These are phyloP conservation scores for Coccyzus lansbergi DNA, from an alignment of 2,797 vertebrate genomes.

Conservation along the genomic window DNA sequence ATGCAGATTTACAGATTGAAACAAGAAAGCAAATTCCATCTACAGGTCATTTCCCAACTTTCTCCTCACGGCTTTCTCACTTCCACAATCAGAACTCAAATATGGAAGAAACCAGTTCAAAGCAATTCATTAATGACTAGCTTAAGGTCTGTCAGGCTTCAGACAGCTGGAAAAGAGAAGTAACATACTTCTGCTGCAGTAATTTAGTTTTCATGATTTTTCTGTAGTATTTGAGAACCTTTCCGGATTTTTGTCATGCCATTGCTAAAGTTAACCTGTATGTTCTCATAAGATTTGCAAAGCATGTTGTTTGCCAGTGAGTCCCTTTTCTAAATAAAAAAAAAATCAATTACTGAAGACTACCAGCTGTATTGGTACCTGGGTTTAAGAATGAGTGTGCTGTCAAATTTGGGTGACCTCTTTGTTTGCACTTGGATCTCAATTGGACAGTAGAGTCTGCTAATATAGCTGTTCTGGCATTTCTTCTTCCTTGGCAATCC, in stretches of 20 bases:
- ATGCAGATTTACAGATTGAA: neutral
- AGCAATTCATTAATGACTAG: conserved; percentile 3
- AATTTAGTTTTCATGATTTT: neutral
- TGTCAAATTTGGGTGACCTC: neutral
- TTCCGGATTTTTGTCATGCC: neutral
- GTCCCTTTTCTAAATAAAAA: neutral
- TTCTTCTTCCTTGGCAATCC: neutral
- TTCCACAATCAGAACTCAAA: conserved; percentile 7
- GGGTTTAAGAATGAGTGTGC: neutral
- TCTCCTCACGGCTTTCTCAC: conserved; percentile 21
- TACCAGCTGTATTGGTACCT: neutral
- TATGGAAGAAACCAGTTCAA: conserved; percentile 18
- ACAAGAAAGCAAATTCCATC: neutral
- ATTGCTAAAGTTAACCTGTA: neutral
- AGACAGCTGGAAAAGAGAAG: neutral
- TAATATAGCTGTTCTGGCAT: neutral
- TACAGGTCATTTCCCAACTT: conserved; percentile 17
- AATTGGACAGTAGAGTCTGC: neutral
- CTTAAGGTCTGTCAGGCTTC: conserved; percentile 4
- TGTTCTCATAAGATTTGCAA: neutral
- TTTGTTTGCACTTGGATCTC: neutral
- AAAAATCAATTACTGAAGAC: rapidly evolving
- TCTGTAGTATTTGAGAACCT: neutral
- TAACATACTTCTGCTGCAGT: neutral
- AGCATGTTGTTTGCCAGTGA: neutral